A percentile compares a stretch with the other conserved stretches of the same genome.
phyloP scores from a whole-genome alignment of 1,140 invertebrate species.

The Bombus balteatus region DNA sequence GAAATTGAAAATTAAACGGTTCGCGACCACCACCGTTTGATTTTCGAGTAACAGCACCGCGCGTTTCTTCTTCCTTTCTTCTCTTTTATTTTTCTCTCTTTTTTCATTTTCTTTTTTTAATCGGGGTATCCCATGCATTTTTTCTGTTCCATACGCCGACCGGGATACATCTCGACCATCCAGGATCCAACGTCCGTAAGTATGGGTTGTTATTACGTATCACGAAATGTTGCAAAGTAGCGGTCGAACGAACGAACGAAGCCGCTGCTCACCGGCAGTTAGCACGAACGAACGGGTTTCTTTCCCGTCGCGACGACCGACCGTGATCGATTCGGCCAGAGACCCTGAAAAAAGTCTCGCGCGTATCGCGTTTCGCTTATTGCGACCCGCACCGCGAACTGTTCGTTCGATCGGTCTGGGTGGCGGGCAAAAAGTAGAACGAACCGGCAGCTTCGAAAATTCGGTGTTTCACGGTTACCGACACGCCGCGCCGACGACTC shows the following conservation, averaged over 20 bases:
- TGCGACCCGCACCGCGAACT: slow-evolving; percentile 2
- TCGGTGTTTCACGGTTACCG: slow-evolving; percentile 21
- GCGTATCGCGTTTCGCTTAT: slow-evolving; percentile 42
- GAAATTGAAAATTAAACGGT: slow-evolving; percentile 73
- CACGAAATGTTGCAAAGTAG: slow-evolving; percentile 55
- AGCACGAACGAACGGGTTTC: slow-evolving; percentile 39
- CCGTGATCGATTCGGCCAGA: background rate
- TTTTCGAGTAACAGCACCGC: slow-evolving; percentile 40
- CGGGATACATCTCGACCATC: background rate
- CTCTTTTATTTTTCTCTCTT: background rate
- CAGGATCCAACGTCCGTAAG: slow-evolving; percentile 83
- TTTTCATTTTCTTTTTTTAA: background rate
- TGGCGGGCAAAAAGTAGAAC: slow-evolving; percentile 4
- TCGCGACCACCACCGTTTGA: slow-evolving; percentile 16
- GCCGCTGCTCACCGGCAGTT: background rate
- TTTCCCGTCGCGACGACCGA: slow-evolving; percentile 8
- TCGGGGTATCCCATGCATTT: slow-evolving; percentile 54
- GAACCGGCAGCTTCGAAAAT: background rate
- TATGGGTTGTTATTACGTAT: slow-evolving; percentile 67
- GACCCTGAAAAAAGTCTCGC: slow-evolving; percentile 35
- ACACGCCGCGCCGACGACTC: background rate
- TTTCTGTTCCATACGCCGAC: slow-evolving; percentile 78
- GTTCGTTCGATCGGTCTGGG: background rate
- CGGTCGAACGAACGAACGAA: background rate
- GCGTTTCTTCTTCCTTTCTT: background rate